Percentiles rank a stretch among this genome's conserved stretches.
These are phyloP conservation scores for Lota lota DNA, from an alignment of 2,113 vertebrate species.

Conservation along the genomic window DNA sequence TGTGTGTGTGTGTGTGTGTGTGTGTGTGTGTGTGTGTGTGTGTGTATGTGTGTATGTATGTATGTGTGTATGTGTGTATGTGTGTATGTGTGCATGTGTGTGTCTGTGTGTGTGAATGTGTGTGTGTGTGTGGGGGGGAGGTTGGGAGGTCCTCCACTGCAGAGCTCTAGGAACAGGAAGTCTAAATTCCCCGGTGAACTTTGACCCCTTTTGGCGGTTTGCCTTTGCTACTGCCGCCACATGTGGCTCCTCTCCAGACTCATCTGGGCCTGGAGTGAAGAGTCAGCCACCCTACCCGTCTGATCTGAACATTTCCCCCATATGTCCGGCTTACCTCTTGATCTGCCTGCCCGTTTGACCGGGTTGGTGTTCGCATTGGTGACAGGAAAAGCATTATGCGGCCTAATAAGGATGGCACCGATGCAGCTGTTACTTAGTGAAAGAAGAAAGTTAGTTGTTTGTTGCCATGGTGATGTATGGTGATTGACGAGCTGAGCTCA, in stretches of 20 bases:
- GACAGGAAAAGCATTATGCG: no score
- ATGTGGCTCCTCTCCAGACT: slow-evolving; percentile 40
- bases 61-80: neutral
- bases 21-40: neutral
- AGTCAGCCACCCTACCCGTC: no score
- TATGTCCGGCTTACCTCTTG: no score
- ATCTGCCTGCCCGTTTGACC: no score
- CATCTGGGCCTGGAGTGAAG: neutral
- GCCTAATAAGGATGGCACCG: no score
- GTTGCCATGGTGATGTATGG: no score
- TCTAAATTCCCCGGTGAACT: slow-evolving; percentile 67
- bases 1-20: neutral
- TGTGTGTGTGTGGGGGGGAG: slow-evolving; percentile 6
- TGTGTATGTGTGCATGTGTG: slow-evolving; percentile 2
- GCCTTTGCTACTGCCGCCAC: slow-evolving; percentile 62
- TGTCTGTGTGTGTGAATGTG: no score
- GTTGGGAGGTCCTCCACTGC: slow-evolving; percentile 53
- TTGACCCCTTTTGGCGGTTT: slow-evolving; percentile 53
- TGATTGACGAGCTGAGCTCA: no score
- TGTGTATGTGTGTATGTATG: neutral
- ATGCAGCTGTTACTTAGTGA: no score
- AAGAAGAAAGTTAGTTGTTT: no score
- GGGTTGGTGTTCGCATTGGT: no score
- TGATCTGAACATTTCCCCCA: no score
- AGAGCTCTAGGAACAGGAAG: slow-evolving; percentile 65